Evolutionary conservation across 35 echinoderm and acorn worm genomes (phyloP).

Genomic region (Nesometra sesokonis): DNA sequence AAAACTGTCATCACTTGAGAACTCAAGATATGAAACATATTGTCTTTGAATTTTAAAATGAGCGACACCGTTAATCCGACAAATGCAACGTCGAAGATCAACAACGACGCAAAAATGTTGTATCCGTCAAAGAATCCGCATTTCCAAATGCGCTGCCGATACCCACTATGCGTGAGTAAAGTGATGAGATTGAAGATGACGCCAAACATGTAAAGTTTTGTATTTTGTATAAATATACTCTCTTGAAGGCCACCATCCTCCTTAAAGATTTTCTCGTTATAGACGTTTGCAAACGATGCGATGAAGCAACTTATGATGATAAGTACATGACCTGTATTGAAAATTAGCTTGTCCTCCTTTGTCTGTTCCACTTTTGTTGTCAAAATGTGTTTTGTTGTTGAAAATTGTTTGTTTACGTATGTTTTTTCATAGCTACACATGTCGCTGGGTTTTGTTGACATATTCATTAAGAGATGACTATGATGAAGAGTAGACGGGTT

Average conservation of each 20-base stretch:
- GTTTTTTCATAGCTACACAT: constrained; percentile 4
- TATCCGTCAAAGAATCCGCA: constrained; percentile 83
- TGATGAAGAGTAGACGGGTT: not conserved
- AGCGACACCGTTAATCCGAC: constrained; percentile 69
- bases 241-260: constrained; percentile 58
- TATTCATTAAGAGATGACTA: not conserved
- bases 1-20: constrained; percentile 54
- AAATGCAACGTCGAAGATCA: constrained; percentile 53
- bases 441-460: constrained; percentile 1
- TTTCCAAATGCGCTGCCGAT: constrained; percentile 16
- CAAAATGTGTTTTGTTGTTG: not conserved
- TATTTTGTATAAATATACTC: constrained; percentile 86
- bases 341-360: not conserved
- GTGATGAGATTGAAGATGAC: constrained; percentile 59
- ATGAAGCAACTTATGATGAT: constrained; percentile 69
- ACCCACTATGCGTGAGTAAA: constrained; percentile 37
- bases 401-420: not conserved
- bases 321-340: constrained; percentile 38
- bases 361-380: not conserved
- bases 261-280: constrained; percentile 98
- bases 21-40: constrained; percentile 89
- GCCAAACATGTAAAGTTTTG: constrained; percentile 78
- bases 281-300: constrained; percentile 76
- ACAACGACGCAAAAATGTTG: constrained; percentile 39
- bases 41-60: constrained; percentile 78